phyloP scores from a whole-genome alignment of 2,113 vertebrate species.

The Sinocyclocheilus anshuiensis region DNA sequence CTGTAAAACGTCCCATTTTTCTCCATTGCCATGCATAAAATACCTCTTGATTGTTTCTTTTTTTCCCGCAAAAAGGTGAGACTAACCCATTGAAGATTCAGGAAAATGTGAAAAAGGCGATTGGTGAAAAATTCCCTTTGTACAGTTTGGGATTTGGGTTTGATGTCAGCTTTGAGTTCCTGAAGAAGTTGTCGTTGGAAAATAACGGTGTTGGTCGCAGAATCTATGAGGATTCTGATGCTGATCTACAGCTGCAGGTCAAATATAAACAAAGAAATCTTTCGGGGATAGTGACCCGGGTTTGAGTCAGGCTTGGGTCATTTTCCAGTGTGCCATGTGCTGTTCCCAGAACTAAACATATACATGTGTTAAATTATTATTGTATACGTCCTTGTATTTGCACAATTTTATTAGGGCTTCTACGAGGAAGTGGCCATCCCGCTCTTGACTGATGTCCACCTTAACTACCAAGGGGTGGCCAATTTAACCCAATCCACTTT shows the following conservation, averaged over 20 bases:
- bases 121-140: conserved; percentile 78
- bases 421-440: conserved; percentile 83
- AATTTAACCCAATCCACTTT: conserved; percentile 80
- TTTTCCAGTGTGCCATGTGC: neutral
- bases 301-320: neutral
- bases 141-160: conserved; percentile 85
- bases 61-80: conserved; percentile 68
- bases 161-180: conserved; percentile 80
- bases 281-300: neutral
- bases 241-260: conserved; percentile 81
- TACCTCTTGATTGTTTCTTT: neutral
- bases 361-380: neutral
- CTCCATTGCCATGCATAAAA: neutral
- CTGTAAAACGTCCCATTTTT: neutral
- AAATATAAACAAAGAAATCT: neutral
- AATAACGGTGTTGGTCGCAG: conserved; percentile 78
- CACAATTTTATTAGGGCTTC: conserved; percentile 75
- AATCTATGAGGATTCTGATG: conserved; percentile 83
- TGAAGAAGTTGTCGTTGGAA: conserved; percentile 80
- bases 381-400: neutral
- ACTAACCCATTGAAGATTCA: conserved; percentile 73
- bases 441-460: conserved; percentile 75
- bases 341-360: neutral
- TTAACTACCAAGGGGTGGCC: conserved; percentile 70
- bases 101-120: conserved; percentile 69